These are phyloP conservation scores for Ephydatia muelleri DNA, from an alignment of 37 sponge, comb jelly and placozoan genomes.

Conservation along the genomic window DNA sequence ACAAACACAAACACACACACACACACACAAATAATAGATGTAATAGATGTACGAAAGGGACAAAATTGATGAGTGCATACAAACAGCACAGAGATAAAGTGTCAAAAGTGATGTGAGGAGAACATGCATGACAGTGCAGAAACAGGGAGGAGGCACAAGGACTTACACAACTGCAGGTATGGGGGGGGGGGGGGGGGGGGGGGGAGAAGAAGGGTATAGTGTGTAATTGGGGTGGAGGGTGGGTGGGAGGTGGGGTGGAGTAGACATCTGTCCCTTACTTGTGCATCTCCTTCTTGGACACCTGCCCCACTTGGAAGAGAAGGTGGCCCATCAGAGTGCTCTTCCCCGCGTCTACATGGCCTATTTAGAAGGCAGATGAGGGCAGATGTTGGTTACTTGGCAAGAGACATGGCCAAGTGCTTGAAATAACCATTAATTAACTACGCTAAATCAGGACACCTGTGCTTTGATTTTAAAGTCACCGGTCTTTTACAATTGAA, in stretches of 20 bases:
- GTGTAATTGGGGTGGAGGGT: background rate
- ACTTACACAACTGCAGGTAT: too few species aligned
- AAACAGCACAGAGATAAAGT: background rate
- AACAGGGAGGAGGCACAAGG: too few species aligned
- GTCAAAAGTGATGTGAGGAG: background rate
- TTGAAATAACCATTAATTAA: background rate
- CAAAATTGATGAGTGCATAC: background rate
- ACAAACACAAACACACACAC: too few species aligned
- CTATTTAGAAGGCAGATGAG: constrained; percentile 13
- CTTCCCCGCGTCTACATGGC: constrained; percentile 99
- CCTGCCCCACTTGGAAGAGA: constrained; percentile 82
- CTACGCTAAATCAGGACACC: background rate
- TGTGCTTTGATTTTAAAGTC: background rate
- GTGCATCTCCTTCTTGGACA: constrained; percentile 90
- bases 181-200: too few species aligned
- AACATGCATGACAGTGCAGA: too few species aligned
- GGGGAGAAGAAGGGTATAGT: too few species aligned
- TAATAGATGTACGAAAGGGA: background rate
- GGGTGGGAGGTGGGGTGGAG: background rate
- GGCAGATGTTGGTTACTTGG: background rate
- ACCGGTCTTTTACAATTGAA: background rate
- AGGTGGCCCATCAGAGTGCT: constrained; percentile 99
- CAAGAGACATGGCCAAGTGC: too few species aligned
- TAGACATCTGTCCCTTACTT: constrained; percentile 64
- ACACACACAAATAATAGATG: too few species aligned